A percentile compares a stretch with the other conserved stretches of the same genome.
phyloP scores from a whole-genome alignment of 2,888 invertebrate genomes.

The Dryococelus australis region DNA sequence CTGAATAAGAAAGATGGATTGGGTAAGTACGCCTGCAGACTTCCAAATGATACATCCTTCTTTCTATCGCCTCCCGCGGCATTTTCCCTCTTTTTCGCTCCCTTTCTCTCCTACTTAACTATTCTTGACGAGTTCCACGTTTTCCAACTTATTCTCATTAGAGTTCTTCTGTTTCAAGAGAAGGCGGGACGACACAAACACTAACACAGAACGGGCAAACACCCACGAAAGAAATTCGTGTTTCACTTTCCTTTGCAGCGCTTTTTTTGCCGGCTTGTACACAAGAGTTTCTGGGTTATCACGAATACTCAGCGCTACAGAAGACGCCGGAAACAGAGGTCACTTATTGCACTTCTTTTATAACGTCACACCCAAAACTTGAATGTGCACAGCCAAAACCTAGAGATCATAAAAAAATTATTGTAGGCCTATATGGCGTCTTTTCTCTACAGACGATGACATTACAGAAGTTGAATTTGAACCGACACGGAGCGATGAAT shows the following conservation, averaged over 20 bases:
- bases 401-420: too few species aligned
- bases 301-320: too few species aligned
- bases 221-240: background rate
- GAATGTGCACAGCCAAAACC: too few species aligned
- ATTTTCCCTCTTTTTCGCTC: background rate
- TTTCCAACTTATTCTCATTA: constrained; percentile 41
- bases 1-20: constrained; percentile 37
- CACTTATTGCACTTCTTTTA: too few species aligned
- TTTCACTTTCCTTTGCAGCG: constrained; percentile 19
- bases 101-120: constrained; percentile 32
- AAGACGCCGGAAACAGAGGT: too few species aligned
- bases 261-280: background rate
- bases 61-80: constrained; percentile 5
- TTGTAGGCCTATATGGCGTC: too few species aligned
- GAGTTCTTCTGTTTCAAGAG: constrained; percentile 22
- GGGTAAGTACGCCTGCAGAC: constrained; percentile 40
- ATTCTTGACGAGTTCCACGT: constrained; percentile 36
- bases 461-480: too few species aligned
- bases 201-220: constrained; percentile 1
- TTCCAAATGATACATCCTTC: constrained; percentile 37
- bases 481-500: too few species aligned
- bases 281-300: background rate
- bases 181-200: constrained; percentile 31
- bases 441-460: too few species aligned
- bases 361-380: too few species aligned